Conservation (phyloP, 2,113 vertebrate species). For the Pomatorhinus ruficollis region DNA sequence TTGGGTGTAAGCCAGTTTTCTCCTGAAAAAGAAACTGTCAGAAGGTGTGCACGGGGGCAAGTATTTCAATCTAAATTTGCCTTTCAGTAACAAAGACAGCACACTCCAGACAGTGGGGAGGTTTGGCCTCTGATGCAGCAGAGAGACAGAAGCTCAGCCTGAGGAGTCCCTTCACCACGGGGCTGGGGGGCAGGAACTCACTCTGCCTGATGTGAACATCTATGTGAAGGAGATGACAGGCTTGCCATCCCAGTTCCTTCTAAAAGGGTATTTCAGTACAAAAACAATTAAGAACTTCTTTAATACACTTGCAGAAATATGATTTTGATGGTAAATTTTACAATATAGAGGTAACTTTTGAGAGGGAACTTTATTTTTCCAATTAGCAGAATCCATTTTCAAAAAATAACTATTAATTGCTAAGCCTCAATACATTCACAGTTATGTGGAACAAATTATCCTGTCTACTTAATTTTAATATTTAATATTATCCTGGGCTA, state of each 20-base stretch:
- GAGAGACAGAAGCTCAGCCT: not conserved
- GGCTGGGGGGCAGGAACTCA: not conserved
- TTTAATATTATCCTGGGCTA: not conserved
- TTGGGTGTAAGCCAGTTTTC: not conserved
- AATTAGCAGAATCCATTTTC: not conserved
- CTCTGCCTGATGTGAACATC: not conserved
- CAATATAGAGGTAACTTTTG: not conserved
- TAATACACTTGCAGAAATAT: not conserved
- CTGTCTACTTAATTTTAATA: not conserved
- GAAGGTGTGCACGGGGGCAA: not conserved
- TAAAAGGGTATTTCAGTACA: not conserved
- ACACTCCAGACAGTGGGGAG: accelerated
- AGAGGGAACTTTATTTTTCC: not conserved
- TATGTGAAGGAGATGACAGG: accelerated
- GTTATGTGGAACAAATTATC: not conserved
- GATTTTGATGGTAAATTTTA: not conserved
- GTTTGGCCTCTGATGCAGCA: not conserved
- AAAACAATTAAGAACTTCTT: not conserved
- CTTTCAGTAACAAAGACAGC: not conserved
- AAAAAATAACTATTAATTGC: not conserved
- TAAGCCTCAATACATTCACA: not conserved
- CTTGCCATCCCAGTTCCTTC: not conserved
- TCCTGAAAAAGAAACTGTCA: not conserved
- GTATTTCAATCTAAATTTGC: not conserved
- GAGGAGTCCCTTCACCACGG: not conserved